phyloP scores from a whole-genome alignment of 2,888 invertebrate genomes.

The Limnephilus rhombicus region DNA sequence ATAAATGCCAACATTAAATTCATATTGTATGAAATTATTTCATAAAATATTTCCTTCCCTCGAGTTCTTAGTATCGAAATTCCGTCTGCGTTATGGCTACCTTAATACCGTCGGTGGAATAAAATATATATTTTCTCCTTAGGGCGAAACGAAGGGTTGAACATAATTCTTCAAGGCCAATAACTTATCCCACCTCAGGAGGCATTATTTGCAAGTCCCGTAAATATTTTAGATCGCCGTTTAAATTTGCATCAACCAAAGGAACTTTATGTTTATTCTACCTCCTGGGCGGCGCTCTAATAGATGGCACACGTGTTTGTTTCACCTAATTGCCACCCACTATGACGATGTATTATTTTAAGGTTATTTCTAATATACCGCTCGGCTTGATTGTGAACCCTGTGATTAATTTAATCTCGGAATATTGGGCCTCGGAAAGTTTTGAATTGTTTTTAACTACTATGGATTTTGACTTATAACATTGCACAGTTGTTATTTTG shows the following conservation, averaged over 20 bases:
- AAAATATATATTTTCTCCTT: background rate
- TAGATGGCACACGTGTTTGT: constrained; percentile 52
- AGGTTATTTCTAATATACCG: background rate
- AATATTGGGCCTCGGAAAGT: background rate
- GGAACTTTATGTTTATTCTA: constrained; percentile 45
- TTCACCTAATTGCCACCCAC: constrained; percentile 50
- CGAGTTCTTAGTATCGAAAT: background rate
- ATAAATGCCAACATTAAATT: background rate
- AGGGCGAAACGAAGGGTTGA: background rate
- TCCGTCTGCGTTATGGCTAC: background rate
- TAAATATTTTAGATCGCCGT: constrained; percentile 43
- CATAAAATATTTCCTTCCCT: background rate
- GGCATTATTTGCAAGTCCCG: constrained; percentile 45
- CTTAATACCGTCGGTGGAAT: background rate
- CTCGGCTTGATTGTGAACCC: background rate
- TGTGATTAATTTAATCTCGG: background rate
- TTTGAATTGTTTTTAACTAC: background rate
- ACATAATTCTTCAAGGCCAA: constrained; percentile 18
- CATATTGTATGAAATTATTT: background rate
- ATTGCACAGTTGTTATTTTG: background rate
- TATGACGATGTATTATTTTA: background rate
- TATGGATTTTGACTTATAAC: background rate
- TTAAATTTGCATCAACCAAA: constrained; percentile 41
- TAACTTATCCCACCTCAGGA: constrained; percentile 25
- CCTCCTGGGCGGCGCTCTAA: constrained; percentile 51